Conservation (phyloP, 2,113 vertebrate genomes). For the Cyanoderma ruficeps region DNA sequence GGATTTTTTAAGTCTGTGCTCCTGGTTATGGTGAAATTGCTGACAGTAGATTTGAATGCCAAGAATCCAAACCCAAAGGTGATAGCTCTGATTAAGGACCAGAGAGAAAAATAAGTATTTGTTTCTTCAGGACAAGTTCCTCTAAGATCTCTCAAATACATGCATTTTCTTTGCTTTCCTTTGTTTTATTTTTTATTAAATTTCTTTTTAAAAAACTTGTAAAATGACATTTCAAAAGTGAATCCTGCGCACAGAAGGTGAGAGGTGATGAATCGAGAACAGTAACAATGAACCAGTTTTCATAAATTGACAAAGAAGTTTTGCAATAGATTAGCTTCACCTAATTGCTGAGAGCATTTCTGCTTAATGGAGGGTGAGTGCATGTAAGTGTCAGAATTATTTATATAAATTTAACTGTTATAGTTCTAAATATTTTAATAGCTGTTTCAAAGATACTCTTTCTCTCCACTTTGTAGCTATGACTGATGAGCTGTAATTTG, state of each 20-base stretch:
- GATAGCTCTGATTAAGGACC: neutral
- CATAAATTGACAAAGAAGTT: neutral
- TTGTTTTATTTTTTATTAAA: neutral
- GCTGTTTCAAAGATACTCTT: conserved; percentile 6
- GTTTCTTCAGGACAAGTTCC: neutral
- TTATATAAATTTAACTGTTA: conserved; percentile 9
- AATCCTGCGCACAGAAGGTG: neutral
- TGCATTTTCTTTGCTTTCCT: neutral
- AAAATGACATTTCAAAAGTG: neutral
- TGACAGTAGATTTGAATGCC: neutral
- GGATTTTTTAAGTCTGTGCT: neutral
- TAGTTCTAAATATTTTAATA: conserved; percentile 26
- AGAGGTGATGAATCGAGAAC: neutral
- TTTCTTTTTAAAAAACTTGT: neutral
- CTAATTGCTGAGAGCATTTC: neutral
- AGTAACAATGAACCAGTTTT: neutral
- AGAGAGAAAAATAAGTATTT: neutral
- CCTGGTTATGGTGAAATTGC: neutral
- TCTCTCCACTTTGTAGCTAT: neutral
- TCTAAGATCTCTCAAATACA: neutral
- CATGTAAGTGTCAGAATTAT: neutral
- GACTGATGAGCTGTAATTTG: neutral
- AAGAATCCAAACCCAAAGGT: neutral
- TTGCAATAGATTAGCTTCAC: neutral
- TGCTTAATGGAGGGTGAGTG: neutral